Conservation (phyloP, 2,113 vertebrate species). For the Theropithecus gelada region DNA sequence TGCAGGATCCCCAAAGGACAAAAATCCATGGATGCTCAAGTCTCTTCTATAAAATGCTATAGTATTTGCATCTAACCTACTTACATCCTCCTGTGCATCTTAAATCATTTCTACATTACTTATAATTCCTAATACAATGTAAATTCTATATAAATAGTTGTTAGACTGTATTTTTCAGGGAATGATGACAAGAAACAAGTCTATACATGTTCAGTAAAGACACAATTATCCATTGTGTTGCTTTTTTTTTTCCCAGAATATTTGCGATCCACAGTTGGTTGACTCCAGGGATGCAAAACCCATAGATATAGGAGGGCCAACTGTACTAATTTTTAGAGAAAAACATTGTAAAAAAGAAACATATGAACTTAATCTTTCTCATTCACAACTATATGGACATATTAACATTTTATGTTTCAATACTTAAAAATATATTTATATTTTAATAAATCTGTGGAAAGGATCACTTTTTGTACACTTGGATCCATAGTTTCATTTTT, state of each 20-base stretch:
- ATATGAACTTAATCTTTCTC: not conserved
- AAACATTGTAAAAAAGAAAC: not conserved
- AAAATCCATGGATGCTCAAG: not conserved
- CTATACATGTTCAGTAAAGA: not conserved
- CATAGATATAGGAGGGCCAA: not conserved
- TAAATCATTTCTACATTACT: not conserved
- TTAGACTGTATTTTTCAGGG: not conserved
- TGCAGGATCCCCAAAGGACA: not conserved
- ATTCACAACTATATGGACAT: not conserved
- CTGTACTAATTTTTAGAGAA: not conserved
- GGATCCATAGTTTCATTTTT: constrained; percentile 5
- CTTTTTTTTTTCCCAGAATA: too few species aligned
- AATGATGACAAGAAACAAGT: not conserved
- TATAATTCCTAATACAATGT: not conserved
- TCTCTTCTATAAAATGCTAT: not conserved
- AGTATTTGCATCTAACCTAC: not conserved
- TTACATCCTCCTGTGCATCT: not conserved
- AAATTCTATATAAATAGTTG: not conserved
- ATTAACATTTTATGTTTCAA: constrained; percentile 19
- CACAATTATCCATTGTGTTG: not conserved
- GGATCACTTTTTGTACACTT: not conserved
- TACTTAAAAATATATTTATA: not conserved
- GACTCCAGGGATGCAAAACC: not conserved
- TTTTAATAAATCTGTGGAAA: not conserved
- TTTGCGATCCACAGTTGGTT: not conserved